Base-by-base conservation (phyloP, 1,140 invertebrate genomes). In the Scylla paramamosain region DNA sequence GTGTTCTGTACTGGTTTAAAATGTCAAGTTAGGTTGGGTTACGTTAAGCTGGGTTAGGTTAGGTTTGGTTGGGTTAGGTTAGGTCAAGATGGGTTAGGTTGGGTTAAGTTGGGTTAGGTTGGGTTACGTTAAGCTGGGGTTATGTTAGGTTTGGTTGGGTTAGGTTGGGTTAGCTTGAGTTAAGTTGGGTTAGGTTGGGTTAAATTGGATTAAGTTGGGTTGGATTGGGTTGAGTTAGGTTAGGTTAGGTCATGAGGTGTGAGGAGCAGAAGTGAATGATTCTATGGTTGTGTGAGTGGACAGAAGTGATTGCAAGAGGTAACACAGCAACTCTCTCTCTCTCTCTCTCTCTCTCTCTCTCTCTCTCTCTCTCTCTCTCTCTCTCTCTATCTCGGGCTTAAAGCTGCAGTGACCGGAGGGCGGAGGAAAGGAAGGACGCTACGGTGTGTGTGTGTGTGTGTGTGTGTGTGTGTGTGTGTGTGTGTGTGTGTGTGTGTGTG, bases 391-490 rank as follows among this genome's bases (percentile, higher is more conserved):
- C 59, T 67, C 59, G 7, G 10, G 10, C 59, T 77, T 77, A 77
- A 77, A 77, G 67, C 67, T 77, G 67, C 67, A 77, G 67, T 77
- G 67, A n/a, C 67, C 67, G 67, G n/a, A 77, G 67, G 67, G 67
- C 67, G 67, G n/a, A n/a, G 67, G 67, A n/a, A 77, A 8, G 67
- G 25, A 77, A 77, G 67, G 67, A 77, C 67, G 67, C 67, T 12
- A 77, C 67, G 67, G 67, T 77, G 67, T n/a, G 67, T 77, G 67
- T 77, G 67, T 77, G 67, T 77, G 67, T 77, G 67, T 77, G 67
- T 77, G 67, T 77, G 67, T 77, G 67, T 77, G 67, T 77, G 67
- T 77, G 67, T 77, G 67, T 77, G 67, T n/a, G 52, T 59, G 52
- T 59, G 52, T 59, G 52, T 59, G 52, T 59, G 52, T 59, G 52